These are phyloP conservation scores for Tachina grossa DNA, from an alignment of 2,888 invertebrate genomes.

Conservation along the genomic window DNA sequence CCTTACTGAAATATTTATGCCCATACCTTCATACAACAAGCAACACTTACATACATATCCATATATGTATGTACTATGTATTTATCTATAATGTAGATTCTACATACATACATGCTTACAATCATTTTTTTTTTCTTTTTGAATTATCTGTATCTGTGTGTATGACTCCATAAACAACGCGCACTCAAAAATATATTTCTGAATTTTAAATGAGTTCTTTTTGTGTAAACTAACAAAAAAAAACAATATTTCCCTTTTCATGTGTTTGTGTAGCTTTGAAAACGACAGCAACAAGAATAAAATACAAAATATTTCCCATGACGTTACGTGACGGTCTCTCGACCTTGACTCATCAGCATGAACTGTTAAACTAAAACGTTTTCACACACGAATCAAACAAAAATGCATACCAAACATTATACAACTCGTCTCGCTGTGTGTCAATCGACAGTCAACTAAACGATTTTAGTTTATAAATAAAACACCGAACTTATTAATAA, in stretches of 20 bases:
- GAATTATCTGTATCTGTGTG: neutral
- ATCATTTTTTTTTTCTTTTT: conserved; percentile 19
- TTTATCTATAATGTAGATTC: no score
- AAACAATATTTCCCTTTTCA: conserved; percentile 71
- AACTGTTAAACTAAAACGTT: conserved; percentile 80
- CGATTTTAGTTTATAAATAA: conserved; percentile 40
- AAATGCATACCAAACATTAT: conserved; percentile 61
- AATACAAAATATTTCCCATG: conserved; percentile 76
- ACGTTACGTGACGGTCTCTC: conserved; percentile 76
- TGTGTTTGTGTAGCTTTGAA: conserved; percentile 24
- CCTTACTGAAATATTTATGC: conserved; percentile 34
- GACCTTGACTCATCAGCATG: conserved; percentile 83
- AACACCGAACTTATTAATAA: conserved; percentile 20
- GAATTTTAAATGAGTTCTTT: conserved; percentile 77
- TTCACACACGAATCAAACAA: conserved; percentile 65
- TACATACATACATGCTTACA: conserved; percentile 39
- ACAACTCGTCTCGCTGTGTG: conserved; percentile 15
- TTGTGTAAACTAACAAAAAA: conserved; percentile 69
- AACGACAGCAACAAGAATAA: conserved; percentile 32
- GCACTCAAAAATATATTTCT: conserved; percentile 45
- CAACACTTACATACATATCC: no score
- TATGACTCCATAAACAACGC: neutral
- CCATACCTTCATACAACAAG: no score
- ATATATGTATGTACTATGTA: no score
- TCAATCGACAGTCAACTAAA: conserved; percentile 31